Base-by-base conservation (phyloP, 2,113 vertebrate species). In the Chelonoidis abingdonii region DNA sequence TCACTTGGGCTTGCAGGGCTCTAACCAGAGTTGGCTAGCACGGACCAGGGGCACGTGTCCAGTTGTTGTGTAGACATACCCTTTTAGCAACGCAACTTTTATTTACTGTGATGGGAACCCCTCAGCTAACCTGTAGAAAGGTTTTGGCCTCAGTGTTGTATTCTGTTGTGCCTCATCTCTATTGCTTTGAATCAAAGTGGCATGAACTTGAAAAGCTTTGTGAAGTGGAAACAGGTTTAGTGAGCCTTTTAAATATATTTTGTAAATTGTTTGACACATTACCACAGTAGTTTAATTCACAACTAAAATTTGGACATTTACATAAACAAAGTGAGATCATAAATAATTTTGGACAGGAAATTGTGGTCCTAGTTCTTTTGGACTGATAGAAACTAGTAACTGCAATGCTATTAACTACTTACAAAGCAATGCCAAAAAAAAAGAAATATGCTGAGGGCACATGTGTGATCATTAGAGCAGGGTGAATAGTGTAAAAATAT, bases 171-270 rank as follows among this genome's bases (percentile, higher is more conserved):
- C 78, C 53, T 90, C 95, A 87, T 80, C 90, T 12, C 57, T 19
- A 25, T 93, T 98, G 95, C 95, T 97, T 98, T 97, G 88, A 38
- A 98, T 97, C 97, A 97, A 98, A 97, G 97, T 95, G 93, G 62
- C 86, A 94, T 83, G 49, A 97, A 98, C 95, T 98, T 98, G 96
- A 98, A 98, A 98, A 97, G 91, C 62, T 95, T 90, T 92, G 44
- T 85, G 98, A 98, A 98, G 97, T 98, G 95, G 94, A 98, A 98
- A 98, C 98, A 98, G 97, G 98, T 98, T 97, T 98, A 96, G 91
- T 98, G 96, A 97, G 97, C 98, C 98, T 97, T 97, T 98, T 96
- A 94, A 93, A 94, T 91, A 90, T 96, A 96, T 92, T 98, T 98
- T 69, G 25, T 62, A 97, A 98, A 97, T 96, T 97, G 96, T 97